Conservation (phyloP, 2,888 invertebrate genomes). For the Andrena dorsata region DNA sequence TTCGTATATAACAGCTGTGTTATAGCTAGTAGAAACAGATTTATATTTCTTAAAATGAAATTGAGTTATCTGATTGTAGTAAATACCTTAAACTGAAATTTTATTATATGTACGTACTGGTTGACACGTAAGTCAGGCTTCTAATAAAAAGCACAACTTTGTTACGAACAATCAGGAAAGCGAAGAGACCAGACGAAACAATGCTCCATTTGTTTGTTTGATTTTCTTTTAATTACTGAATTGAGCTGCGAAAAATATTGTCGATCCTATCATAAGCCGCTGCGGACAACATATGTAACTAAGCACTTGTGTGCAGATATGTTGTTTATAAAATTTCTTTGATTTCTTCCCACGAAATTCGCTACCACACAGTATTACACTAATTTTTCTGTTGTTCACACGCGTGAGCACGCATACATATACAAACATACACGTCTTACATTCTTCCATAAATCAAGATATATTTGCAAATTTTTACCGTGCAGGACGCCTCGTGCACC, state of each 20-base stretch:
- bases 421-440: slow-evolving; percentile 1
- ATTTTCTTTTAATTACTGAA: slow-evolving; percentile 5
- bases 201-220: slow-evolving; percentile 32
- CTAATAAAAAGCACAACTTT: slow-evolving; percentile 50
- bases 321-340: not conserved
- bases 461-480: slow-evolving; percentile 89
- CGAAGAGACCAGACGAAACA: slow-evolving; percentile 27
- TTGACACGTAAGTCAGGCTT: slow-evolving; percentile 16
- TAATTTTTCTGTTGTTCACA: not conserved
- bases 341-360: slow-evolving; percentile 4
- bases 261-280: not conserved
- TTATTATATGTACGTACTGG: not conserved
- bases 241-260: slow-evolving; percentile 11
- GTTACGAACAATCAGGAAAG: slow-evolving; percentile 51
- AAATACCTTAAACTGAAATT: not conserved
- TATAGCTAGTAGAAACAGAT: too few species aligned
- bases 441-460: slow-evolving; percentile 5
- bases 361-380: not conserved
- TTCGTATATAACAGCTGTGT: not conserved
- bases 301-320: not conserved
- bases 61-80: not conserved
- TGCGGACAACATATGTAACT: not conserved
- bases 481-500: slow-evolving; percentile 98
- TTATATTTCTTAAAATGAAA: not conserved
- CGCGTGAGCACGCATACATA: not conserved